Conservation (phyloP, 2,888 invertebrate genomes). For the Leptura quadrifasciata region DNA sequence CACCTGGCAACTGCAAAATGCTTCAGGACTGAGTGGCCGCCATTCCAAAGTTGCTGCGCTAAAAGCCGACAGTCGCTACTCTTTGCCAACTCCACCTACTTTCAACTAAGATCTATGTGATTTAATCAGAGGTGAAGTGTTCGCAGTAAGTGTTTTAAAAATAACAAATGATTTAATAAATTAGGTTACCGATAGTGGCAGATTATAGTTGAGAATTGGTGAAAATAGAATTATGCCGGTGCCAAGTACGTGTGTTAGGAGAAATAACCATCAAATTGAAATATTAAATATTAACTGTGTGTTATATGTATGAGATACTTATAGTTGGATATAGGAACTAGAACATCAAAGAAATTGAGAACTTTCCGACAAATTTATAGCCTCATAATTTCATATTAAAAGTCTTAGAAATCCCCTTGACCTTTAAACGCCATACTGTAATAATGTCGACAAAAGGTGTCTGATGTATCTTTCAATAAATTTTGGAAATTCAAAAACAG, state of each 20-base stretch:
- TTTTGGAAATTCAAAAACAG: too few relatives aligned
- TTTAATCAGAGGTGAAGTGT: conserved; percentile 43
- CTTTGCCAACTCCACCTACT: conserved; percentile 16
- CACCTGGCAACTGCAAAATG: conserved; percentile 40
- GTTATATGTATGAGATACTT: too few relatives aligned
- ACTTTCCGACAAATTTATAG: too few relatives aligned
- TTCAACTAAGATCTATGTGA: conserved; percentile 45
- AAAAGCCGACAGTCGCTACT: conserved; percentile 19
- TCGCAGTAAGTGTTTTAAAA: conserved; percentile 33
- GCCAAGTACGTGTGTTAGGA: not conserved
- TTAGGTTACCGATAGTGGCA: conserved; percentile 15
- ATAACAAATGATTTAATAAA: conserved; percentile 31
- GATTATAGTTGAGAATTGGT: not conserved
- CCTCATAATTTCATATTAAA: too few relatives aligned
- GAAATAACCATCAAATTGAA: too few relatives aligned
- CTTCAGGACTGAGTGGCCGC: conserved; percentile 23
- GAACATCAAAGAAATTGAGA: too few relatives aligned
- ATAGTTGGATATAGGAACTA: too few relatives aligned
- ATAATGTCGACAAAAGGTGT: too few relatives aligned
- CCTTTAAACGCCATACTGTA: too few relatives aligned
- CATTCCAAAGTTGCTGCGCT: conserved; percentile 17
- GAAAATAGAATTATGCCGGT: not conserved
- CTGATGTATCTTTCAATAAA: too few relatives aligned
- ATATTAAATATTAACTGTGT: too few relatives aligned
- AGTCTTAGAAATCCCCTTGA: too few relatives aligned